Conservation (phyloP, 2,888 invertebrate species). For the Stenodera caucasica region DNA sequence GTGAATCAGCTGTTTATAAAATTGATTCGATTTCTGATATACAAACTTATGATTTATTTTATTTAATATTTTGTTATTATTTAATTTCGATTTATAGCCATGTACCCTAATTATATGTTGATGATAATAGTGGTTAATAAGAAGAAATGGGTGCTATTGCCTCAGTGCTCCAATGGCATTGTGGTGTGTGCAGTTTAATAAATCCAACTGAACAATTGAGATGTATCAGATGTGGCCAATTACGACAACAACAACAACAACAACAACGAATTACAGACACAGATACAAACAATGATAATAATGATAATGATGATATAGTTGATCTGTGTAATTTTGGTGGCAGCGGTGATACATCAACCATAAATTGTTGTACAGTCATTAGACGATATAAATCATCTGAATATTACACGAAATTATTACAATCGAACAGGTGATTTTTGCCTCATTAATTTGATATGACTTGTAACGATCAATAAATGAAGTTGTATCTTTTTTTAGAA, state of each 20-base stretch:
- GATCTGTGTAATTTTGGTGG: slow-evolving; percentile 39
- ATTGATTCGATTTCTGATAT: slow-evolving; percentile 15
- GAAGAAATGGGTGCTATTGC: slow-evolving; percentile 84
- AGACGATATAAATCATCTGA: slow-evolving; percentile 42
- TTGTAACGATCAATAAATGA: neutral
- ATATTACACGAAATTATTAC: slow-evolving; percentile 6
- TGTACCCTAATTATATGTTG: slow-evolving; percentile 54
- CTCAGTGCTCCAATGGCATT: slow-evolving; percentile 92
- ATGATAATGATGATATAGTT: slow-evolving; percentile 34
- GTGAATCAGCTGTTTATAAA: slow-evolving; percentile 24
- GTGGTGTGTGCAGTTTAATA: slow-evolving; percentile 83
- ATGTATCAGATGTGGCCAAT: slow-evolving; percentile 81
- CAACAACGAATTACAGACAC: slow-evolving; percentile 7
- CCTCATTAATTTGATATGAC: neutral
- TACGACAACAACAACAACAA: slow-evolving; percentile 50
- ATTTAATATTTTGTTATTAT: neutral
- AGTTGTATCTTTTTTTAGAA: neutral
- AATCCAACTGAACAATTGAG: slow-evolving; percentile 83
- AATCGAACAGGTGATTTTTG: slow-evolving; percentile 5
- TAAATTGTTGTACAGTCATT: slow-evolving; percentile 51
- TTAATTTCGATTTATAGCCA: slow-evolving; percentile 36
- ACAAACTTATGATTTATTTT: slow-evolving; percentile 14
- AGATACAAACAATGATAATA: slow-evolving; percentile 46
- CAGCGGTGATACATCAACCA: slow-evolving; percentile 28
- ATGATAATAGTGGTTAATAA: neutral